Evolutionary conservation across 1,140 invertebrate genomes (phyloP), one percentile per base, ranked within the genome.

Genomic region (Agrypnia vestita): DNA sequence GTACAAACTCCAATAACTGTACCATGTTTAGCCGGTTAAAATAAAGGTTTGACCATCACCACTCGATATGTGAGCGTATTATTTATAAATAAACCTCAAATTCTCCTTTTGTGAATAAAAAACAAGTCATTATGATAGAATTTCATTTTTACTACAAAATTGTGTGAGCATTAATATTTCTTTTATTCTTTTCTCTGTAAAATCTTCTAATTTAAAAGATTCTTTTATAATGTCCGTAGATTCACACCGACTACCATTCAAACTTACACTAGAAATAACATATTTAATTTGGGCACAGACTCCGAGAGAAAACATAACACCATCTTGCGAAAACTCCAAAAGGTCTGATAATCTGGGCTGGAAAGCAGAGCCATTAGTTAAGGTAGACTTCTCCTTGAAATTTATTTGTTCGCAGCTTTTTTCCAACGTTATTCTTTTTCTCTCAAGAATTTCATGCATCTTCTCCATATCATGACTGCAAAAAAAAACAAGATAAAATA

Each of bases 111-210:
- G 25, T 35, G 25, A 35, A 73, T 44, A 25, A 72, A 59, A 76
- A 72, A 69, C 19, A 35, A 53, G 15, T 55, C 53, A 55, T 73
- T 51, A 47, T 55, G n/a, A 53, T 8, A 53, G 8, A 19, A 88
- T 84, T 82, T 86, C 78, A 73, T 88, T 89, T 84, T 88, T 84
- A 53, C 85, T 80, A 72, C 87, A 86, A 75, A 87, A 89, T 35
- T 88, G 86, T 49, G 88, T 90, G 43, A 88, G 88, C 0, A 85
- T 81, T 43, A 89, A 74, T 21, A 90, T 89, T 84, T 87, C 86
- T 53, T 85, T 53, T 19, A 88, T 84, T 61, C 84, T 84, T 55
- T 46, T 83, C 61, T 86, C 78, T 86, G 86, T 89, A 35, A 84
- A 51, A 6, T 80, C 13, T 35, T 86, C 78, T 56, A 89, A 85